phyloP scores from a whole-genome alignment of 2,888 invertebrate genomes.

The Andrena camellia region DNA sequence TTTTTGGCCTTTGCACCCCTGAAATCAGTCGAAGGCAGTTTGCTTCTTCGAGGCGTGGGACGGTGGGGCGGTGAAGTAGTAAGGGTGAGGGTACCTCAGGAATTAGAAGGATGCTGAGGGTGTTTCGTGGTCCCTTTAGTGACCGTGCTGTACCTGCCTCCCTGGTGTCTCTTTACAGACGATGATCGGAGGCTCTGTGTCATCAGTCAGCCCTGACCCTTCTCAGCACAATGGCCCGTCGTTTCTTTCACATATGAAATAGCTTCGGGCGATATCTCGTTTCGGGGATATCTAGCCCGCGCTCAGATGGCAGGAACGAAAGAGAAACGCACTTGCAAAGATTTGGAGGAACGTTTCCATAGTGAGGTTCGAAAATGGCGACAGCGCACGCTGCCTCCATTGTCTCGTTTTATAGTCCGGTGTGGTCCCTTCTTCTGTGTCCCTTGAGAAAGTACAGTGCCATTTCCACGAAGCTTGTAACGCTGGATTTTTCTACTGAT shows the following conservation, averaged over 20 bases:
- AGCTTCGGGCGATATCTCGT: slow-evolving; percentile 77
- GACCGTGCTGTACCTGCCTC: background rate
- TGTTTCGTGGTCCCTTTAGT: background rate
- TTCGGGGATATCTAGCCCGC: slow-evolving; percentile 59
- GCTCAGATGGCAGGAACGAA: slow-evolving; percentile 8
- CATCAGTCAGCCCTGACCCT: slow-evolving; percentile 30
- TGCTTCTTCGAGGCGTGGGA: too few species aligned
- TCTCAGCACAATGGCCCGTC: slow-evolving; percentile 70
- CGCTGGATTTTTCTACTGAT: background rate
- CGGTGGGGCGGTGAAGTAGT: too few species aligned
- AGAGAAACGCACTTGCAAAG: slow-evolving; percentile 39
- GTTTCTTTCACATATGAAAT: slow-evolving; percentile 75
- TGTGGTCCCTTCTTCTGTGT: slow-evolving; percentile 35
- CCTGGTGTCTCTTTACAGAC: slow-evolving; percentile 28
- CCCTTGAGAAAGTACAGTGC: background rate
- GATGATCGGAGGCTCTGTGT: slow-evolving; percentile 56
- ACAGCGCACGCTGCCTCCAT: slow-evolving; percentile 30
- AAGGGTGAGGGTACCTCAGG: background rate
- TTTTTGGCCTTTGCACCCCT: too few species aligned
- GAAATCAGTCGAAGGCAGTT: too few species aligned
- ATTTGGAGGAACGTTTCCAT: slow-evolving; percentile 40
- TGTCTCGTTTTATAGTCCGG: slow-evolving; percentile 52
- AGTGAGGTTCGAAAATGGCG: slow-evolving; percentile 48
- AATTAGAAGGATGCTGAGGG: background rate
- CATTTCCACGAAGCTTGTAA: slow-evolving; percentile 2